Evolutionary conservation across 2,888 invertebrate genomes (phyloP).

Genomic region (Lissocephala sabroskyi): DNA sequence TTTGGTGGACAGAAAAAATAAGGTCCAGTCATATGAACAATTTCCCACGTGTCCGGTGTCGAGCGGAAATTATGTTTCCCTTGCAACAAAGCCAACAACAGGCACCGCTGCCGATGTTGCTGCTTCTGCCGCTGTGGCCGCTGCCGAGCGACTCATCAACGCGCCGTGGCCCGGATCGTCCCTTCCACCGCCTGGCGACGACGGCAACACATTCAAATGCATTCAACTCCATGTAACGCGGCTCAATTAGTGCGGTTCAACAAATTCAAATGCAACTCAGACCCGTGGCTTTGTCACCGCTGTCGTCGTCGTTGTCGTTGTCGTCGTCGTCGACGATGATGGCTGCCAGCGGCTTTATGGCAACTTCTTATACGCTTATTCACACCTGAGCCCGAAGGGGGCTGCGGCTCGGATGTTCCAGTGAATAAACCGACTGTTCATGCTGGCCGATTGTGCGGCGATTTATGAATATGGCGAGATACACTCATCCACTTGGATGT

Average conservation of each 20-base stretch:
- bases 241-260: slow-evolving; percentile 73
- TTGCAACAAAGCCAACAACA: too few relatives aligned
- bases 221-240: slow-evolving; percentile 72
- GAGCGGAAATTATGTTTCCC: too few relatives aligned
- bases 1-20: too few relatives aligned
- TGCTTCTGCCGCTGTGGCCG: too few relatives aligned
- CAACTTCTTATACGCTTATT: slow-evolving; percentile 71
- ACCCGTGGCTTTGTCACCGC: not conserved
- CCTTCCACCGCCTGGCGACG: slow-evolving; percentile 45
- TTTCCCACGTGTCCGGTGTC: too few relatives aligned
- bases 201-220: slow-evolving; percentile 66
- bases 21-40: too few relatives aligned
- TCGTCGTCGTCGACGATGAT: slow-evolving; percentile 1
- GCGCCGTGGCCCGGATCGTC: too few relatives aligned
- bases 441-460: slow-evolving; percentile 52
- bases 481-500: slow-evolving; percentile 12
- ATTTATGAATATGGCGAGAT: slow-evolving; percentile 45
- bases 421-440: too few relatives aligned
- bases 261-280: slow-evolving; percentile 62
- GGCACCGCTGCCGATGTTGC: too few relatives aligned
- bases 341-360: slow-evolving; percentile 46
- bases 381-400: slow-evolving; percentile 71
- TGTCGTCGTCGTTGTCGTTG: slow-evolving; percentile 21
- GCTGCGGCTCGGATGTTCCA: too few relatives aligned
- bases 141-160: too few relatives aligned